Base-by-base conservation (phyloP, 2,888 invertebrate genomes). In the Acrobasis suavella region DNA sequence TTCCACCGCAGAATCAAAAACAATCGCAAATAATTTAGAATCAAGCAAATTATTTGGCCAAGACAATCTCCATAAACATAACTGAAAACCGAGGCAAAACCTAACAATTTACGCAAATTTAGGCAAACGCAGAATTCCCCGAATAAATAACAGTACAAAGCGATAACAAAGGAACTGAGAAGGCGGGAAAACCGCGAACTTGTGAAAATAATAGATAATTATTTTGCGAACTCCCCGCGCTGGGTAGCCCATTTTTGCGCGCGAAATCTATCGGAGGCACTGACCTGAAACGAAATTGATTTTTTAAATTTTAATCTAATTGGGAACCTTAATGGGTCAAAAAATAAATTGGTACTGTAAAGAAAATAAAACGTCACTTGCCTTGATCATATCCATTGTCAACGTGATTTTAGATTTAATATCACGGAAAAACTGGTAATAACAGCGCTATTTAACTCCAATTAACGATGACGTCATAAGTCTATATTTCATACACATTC, bases 121-220 rank as follows among this genome's bases (percentile, higher is more conserved):
- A 16, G 55, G 38, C 9, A 39, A 55, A 39, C 10, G 39, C 46
- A 46, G 58, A 62, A 62, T 66, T 58, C 62, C 37, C 54, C 59
- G 62, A 65, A 66, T 62, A 66, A 64, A 67, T 65, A 50, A 46
- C 49, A 32, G 37, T 16, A 67, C 62, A 59, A 62, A 64, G 64
- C 64, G 46, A 62, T 60, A 55, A 56, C 59, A 62, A 50, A 58
- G 65, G 64, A 65, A 65, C 62, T 60, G 64, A 64, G 64, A 65
- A 60, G 16, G 62, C 60, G 51, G 60, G 51, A 58, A 64, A 63
- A 67, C 65, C 65, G 55, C 67, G 60, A 14, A n/a, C n/a, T 46
- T 14, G 58, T 16, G 61, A 16, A 37, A 54, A 61, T 46, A 55
- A 65, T 14, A 63, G 61, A 65, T 65, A 63, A 65, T 65, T 61